These are phyloP conservation scores for Diachasma alloeum DNA, from an alignment of 1,140 invertebrate genomes.

Conservation along the genomic window DNA sequence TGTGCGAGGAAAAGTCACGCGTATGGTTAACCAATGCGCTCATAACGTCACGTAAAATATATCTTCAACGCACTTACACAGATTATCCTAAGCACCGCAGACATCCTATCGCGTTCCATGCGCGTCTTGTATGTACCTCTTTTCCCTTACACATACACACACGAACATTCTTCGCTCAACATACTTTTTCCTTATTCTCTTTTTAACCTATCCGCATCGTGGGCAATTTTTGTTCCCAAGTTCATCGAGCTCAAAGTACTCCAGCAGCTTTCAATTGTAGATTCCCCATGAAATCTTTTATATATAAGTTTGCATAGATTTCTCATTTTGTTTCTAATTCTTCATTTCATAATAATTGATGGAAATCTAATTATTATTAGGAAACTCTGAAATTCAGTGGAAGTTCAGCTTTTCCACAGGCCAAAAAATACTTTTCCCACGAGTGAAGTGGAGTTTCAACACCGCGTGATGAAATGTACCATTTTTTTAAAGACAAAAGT, in stretches of 20 bases:
- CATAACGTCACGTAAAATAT: constrained; percentile 31
- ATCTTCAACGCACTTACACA: constrained; percentile 16
- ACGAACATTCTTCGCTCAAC: not conserved
- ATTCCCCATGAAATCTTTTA: not conserved
- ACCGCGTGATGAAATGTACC: too few species aligned
- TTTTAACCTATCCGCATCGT: constrained; percentile 41
- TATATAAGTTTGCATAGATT: not conserved
- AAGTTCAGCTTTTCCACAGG: too few species aligned
- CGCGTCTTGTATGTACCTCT: not conserved
- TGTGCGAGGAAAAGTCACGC: not conserved
- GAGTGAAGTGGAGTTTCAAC: too few species aligned
- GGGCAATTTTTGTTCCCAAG: constrained; percentile 53
- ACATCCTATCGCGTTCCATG: constrained; percentile 12
- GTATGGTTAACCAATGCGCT: constrained; percentile 6
- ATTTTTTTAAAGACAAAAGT: too few species aligned
- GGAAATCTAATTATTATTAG: too few species aligned
- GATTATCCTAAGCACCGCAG: constrained; percentile 18
- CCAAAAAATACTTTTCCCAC: too few species aligned
- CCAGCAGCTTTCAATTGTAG: constrained; percentile 1
- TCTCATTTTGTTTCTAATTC: not conserved
- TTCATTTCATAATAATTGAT: not conserved
- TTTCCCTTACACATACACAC: not conserved
- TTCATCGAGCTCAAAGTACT: constrained; percentile 50
- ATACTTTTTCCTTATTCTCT: not conserved
- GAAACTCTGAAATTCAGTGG: too few species aligned